These are phyloP conservation scores for Molanna angustata DNA, from an alignment of 2,888 invertebrate species.

Conservation along the genomic window DNA sequence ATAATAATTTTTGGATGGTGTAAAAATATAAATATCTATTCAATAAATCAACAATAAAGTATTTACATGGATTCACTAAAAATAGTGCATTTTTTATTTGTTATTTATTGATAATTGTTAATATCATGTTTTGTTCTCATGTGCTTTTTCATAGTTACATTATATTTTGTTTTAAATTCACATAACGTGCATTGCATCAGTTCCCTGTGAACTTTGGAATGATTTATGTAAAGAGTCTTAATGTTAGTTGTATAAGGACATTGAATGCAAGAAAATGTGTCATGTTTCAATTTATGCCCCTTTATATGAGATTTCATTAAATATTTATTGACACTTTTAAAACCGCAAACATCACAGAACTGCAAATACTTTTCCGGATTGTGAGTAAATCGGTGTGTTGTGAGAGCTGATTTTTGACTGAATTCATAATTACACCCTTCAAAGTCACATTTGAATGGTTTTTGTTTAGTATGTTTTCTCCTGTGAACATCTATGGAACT, in stretches of 20 bases:
- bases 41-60: too few species aligned
- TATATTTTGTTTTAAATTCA: conserved; percentile 5
- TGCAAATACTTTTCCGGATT: conserved; percentile 16
- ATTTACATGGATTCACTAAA: too few species aligned
- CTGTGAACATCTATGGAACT: conserved; percentile 21
- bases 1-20: too few species aligned
- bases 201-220: background rate
- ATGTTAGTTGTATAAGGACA: conserved; percentile 3
- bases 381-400: conserved; percentile 13
- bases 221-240: background rate
- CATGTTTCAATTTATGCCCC: conserved; percentile 1
- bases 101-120: too few species aligned
- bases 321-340: conserved; percentile 19
- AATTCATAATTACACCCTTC: conserved; percentile 13
- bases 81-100: too few species aligned
- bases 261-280: background rate
- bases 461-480: conserved; percentile 15
- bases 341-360: conserved; percentile 14
- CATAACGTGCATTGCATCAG: conserved; percentile 1
- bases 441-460: conserved; percentile 13
- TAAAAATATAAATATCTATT: too few species aligned
- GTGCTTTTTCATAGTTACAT: conserved; percentile 4
- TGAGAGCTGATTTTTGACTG: conserved; percentile 14
- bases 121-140: conserved; percentile 4
- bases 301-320: conserved; percentile 15